Evolutionary conservation across 2,113 vertebrate species (phyloP), one percentile per base, ranked within the genome.

Genomic region (Hydrolagus affinis): DNA sequence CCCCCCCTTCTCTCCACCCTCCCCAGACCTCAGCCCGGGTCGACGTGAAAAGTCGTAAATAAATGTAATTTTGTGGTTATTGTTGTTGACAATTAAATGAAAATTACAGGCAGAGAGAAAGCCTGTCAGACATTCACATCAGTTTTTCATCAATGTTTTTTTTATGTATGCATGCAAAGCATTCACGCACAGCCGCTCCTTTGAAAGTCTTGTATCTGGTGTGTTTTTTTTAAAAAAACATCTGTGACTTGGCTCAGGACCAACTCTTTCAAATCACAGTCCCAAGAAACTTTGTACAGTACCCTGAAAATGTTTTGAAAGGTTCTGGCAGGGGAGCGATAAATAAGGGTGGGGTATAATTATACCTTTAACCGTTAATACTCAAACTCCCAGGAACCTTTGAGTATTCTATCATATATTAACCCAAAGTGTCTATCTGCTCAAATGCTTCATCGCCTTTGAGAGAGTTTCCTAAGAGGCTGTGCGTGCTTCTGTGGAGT

Each of bases 321-420:
- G 60, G 66, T 68, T 83, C 32, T 83, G 78, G 78, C 25, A 83
- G 23, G 11, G 62, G 19, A 11, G 32, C 66, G 59, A 83, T 66
- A 83, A 83, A 83, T 83, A 7, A 30, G 62, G 78, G 44, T 83
- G 64, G 78, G 28, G 17, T 83, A 68, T 83, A 83, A 83, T 83
- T 83, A 83, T 83, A n/a, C 19, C 11, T 66, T 62, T 83, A 66
- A 32, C 28, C 25, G 62, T 83, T 66, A 83, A 83, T 66, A 83
- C 32, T 83, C 78, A 64, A 83, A 83, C 64, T 66, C 14, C 32
- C 78, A 83, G 64, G 66, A 83, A 83, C 17, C 78, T 64, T 68
- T 68, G 78, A 28, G 23, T 64, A 25, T 80, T 80, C 76, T 0
- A 32, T 32, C 21, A 15, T 25, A 21, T 30, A 83, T 66, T 19